Base-by-base conservation (phyloP, 2,888 invertebrate species). In the Euplagia quadripunctaria region DNA sequence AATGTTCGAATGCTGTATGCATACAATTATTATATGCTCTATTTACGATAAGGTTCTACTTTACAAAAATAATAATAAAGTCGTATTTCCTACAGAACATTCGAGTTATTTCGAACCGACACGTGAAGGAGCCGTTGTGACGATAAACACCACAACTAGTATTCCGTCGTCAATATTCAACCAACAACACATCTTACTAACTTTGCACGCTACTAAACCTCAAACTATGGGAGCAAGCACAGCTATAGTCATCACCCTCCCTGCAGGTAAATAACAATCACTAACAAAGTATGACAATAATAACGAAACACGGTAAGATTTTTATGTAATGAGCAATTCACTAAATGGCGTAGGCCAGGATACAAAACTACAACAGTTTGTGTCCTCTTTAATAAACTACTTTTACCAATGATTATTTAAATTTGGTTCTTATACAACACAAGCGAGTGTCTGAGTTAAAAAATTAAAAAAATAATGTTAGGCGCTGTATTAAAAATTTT, bases 141-240 rank as follows among this genome's bases (percentile, higher is more conserved):
- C 75, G 41, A 66, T 93, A 12, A 72, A 79, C 12, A 78, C 83
- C 20, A 68, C 5, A 20, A 77, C 83, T 1, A 78, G 74, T n/a
- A 81, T 94, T 66, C 92, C 94, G 0, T 77, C 87, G 5, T 88
- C 90, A 76, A 70, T 92, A 8, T 86, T 88, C 65, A 80, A 72
- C 66, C 83, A 81, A 72, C 84, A 85, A 67, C 87, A 81, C 8
- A 82, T 94, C 17, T 70, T 90, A 3, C 83, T 94, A 61, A 82
- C 88, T 16, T 72, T 94, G 72, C 79, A 79, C 58, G 94, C 92
- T 0, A 82, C 81, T 1, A 94, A 93, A 77, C 87, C 88, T 31
- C 87, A 91, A 72, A 93, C 93, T n/a, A 90, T 94, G 1, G 93
- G 92, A 4, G 94, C 92, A 6, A 89, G 79, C 61, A 87, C 94